Conservation (phyloP, 2,888 invertebrate genomes). For the Tenthredo scrophulariae region DNA sequence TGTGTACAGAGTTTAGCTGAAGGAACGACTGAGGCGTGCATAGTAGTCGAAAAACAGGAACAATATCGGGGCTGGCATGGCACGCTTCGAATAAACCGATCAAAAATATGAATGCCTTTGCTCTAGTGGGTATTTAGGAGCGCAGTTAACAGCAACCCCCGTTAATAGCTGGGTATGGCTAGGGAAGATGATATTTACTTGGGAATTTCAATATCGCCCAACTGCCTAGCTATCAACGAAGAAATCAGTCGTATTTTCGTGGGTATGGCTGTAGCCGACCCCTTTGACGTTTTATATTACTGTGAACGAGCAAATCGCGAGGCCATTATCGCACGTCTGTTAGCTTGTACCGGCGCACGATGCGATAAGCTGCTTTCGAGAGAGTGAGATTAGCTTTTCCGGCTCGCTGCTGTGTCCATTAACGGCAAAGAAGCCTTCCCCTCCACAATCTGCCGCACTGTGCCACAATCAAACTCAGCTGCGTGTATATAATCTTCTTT, state of each 20-base stretch:
- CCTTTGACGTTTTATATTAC: slow-evolving; percentile 28
- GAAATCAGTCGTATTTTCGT: slow-evolving; percentile 33
- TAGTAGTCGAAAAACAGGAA: slow-evolving; percentile 27
- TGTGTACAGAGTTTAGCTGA: slow-evolving; percentile 36
- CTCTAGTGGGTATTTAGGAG: slow-evolving; percentile 5
- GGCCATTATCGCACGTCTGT: slow-evolving; percentile 44
- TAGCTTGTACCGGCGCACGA: neutral
- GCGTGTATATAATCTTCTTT: neutral
- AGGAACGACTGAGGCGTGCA: slow-evolving; percentile 55
- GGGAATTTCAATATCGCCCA: slow-evolving; percentile 56
- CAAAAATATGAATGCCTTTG: slow-evolving; percentile 51
- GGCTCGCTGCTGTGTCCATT: slow-evolving; percentile 45
- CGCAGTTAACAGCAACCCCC: slow-evolving; percentile 45
- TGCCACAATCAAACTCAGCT: slow-evolving; percentile 2
- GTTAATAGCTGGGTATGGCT: slow-evolving; percentile 7
- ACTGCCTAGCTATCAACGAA: slow-evolving; percentile 1
- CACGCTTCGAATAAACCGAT: slow-evolving; percentile 55
- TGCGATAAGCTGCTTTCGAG: slow-evolving; percentile 47
- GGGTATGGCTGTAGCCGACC: neutral
- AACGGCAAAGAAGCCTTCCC: slow-evolving; percentile 22
- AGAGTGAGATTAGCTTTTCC: slow-evolving; percentile 49
- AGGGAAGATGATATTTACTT: slow-evolving; percentile 50
- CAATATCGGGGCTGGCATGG: slow-evolving; percentile 40
- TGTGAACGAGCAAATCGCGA: slow-evolving; percentile 31
- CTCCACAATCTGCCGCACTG: neutral